Conservation (phyloP, 2,113 vertebrate genomes). For the Ursus arctos region DNA sequence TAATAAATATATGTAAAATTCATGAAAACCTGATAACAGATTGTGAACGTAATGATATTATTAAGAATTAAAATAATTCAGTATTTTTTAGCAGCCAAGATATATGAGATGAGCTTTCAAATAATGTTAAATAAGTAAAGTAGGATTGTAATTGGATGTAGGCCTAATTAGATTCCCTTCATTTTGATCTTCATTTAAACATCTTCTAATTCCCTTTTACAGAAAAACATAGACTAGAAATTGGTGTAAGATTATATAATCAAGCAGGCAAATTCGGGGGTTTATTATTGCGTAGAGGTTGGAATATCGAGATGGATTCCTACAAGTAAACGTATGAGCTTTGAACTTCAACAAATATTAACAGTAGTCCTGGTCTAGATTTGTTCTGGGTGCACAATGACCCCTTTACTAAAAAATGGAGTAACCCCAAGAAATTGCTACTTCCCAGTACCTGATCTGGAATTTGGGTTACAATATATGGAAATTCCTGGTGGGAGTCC, state of each 20-base stretch:
- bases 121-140: slow-evolving; percentile 74
- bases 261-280: slow-evolving; percentile 2
- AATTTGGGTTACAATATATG: background rate
- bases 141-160: slow-evolving; percentile 58
- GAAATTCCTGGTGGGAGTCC: background rate
- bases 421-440: background rate
- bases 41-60: slow-evolving; percentile 47
- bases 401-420: background rate
- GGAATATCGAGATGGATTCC: background rate
- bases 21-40: slow-evolving; percentile 60
- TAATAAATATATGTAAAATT: slow-evolving; percentile 68
- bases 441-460: background rate
- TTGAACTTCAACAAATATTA: background rate
- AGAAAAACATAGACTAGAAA: slow-evolving; percentile 66
- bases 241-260: slow-evolving; percentile 28
- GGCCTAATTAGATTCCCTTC: slow-evolving; percentile 70
- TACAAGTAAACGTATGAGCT: background rate
- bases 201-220: slow-evolving; percentile 65
- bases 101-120: slow-evolving; percentile 67
- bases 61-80: slow-evolving; percentile 69
- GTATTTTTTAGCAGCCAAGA: slow-evolving; percentile 58
- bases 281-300: slow-evolving; percentile 55
- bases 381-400: background rate
- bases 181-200: slow-evolving; percentile 75
- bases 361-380: background rate